Conservation (phyloP, 2,113 vertebrate species). For the Eclectus roratus region DNA sequence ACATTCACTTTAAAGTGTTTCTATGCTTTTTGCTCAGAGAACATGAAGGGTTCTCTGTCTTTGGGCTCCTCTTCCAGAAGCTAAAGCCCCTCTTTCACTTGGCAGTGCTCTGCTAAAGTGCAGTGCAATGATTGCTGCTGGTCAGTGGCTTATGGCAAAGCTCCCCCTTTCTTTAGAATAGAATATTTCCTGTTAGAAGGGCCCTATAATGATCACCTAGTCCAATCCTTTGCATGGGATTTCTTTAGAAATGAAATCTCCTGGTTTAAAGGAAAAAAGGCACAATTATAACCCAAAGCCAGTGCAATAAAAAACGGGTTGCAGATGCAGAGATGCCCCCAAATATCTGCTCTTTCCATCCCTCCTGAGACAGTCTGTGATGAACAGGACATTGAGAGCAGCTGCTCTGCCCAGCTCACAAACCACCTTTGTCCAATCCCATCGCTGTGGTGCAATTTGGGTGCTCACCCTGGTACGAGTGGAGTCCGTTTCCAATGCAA, state of each 20-base stretch:
- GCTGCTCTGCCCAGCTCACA: background rate
- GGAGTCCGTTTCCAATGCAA: background rate
- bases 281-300: background rate
- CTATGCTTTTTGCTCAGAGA: background rate
- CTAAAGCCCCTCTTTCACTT: background rate
- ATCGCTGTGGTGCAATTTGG: background rate
- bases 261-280: background rate
- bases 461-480: accelerated
- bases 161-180: background rate
- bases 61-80: background rate
- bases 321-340: background rate
- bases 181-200: background rate
- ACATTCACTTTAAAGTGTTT: background rate
- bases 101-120: background rate
- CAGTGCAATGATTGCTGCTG: background rate
- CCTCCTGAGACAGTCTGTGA: background rate
- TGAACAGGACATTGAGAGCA: background rate
- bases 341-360: accelerated
- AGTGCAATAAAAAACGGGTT: background rate
- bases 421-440: background rate
- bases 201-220: background rate
- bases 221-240: background rate
- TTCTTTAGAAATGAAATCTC: background rate
- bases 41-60: background rate
- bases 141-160: accelerated